These are phyloP conservation scores for Malacoctenus gilli DNA, from an alignment of 2,797 vertebrate genomes.

Conservation along the genomic window DNA sequence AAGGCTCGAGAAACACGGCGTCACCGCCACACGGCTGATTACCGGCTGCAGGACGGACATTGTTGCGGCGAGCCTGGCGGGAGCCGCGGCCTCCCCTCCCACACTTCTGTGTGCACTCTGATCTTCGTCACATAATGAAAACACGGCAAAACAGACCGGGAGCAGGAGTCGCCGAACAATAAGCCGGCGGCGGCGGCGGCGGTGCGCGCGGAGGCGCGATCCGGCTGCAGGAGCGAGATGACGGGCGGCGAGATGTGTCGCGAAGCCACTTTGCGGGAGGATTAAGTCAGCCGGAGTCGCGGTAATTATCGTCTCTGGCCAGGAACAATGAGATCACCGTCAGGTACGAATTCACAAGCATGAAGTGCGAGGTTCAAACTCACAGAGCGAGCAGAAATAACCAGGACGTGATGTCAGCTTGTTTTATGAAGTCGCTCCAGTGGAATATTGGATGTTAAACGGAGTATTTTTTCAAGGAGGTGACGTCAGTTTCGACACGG, in stretches of 20 bases:
- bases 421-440: background rate
- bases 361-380: background rate
- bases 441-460: too few relatives aligned
- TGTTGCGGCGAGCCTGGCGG: conserved; percentile 33
- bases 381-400: background rate
- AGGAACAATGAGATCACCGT: conserved; percentile 14
- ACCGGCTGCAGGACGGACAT: conserved; percentile 19
- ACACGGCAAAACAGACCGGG: conserved; percentile 27
- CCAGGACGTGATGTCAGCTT: background rate
- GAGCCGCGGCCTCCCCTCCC: conserved; percentile 29
- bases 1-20: background rate
- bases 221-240: conserved; percentile 6
- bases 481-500: too few relatives aligned
- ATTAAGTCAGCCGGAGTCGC: conserved; percentile 23
- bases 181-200: background rate
- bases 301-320: conserved; percentile 10
- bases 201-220: conserved; percentile 17
- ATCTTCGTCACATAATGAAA: conserved; percentile 42
- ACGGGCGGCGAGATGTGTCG: conserved; percentile 34
- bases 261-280: conserved; percentile 32
- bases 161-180: conserved; percentile 25
- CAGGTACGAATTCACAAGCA: background rate
- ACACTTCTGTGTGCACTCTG: conserved; percentile 9
- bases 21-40: conserved; percentile 3
- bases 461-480: too few relatives aligned